Percentiles rank a stretch among this genome's conserved stretches.
Conservation (phyloP, 1,140 invertebrate species). For the Notospermus geniculatus region DNA sequence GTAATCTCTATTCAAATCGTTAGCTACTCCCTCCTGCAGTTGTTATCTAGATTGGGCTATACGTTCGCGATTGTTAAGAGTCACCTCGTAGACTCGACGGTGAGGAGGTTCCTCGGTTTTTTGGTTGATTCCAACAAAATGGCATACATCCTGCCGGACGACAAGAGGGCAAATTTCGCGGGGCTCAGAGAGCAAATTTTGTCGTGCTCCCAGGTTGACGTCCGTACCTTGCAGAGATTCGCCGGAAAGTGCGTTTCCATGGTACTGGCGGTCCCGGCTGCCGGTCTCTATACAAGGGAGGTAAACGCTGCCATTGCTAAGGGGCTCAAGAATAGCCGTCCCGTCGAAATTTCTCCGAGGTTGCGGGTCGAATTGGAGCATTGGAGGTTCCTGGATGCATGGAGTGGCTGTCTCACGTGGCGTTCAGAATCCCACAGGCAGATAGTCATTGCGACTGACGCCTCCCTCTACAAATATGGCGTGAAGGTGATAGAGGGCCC, state of each 20-base stretch:
- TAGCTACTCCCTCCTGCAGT: background rate
- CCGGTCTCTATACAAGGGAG: conserved; percentile 15
- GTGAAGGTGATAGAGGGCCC: background rate
- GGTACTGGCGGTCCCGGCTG: conserved; percentile 11
- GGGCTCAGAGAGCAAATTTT: conserved; percentile 18
- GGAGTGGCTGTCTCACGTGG: conserved; percentile 8
- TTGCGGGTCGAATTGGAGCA: conserved; percentile 14
- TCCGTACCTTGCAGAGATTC: conserved; percentile 20
- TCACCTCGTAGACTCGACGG: conserved; percentile 3
- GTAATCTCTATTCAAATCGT: background rate
- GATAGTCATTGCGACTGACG: conserved; percentile 10
- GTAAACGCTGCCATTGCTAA: conserved; percentile 14
- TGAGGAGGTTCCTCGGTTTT: conserved; percentile 19
- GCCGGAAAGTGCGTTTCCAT: conserved; percentile 22
- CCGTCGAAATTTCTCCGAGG: conserved; percentile 5
- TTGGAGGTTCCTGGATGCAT: conserved; percentile 17
- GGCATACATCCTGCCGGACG: conserved; percentile 17
- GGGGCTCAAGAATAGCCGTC: conserved; percentile 5
- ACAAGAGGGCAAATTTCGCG: conserved; percentile 18
- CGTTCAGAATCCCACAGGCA: conserved; percentile 5
- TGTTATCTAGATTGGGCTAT: background rate
- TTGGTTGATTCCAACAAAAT: conserved; percentile 16
- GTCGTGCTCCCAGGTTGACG: background rate
- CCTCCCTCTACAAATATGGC: conserved; percentile 13
- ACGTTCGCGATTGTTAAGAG: conserved; percentile 11